Evolutionary conservation across 1,140 invertebrate species (phyloP), one percentile per base, ranked within the genome.

Genomic region (Phenacoccus solenopsis): DNA sequence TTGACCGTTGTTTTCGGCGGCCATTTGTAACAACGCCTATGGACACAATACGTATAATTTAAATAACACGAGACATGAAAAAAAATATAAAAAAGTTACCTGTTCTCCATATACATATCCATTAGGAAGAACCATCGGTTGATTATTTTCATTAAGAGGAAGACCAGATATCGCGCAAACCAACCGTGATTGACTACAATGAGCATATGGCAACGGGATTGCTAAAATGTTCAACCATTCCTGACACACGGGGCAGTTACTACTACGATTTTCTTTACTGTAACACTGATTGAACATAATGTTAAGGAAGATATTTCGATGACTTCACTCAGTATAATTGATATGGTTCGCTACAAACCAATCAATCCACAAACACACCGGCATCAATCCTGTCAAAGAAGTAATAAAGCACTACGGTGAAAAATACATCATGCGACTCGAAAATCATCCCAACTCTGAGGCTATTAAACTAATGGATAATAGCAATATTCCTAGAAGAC

Each of bases 81-180:
- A 28, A 28, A 69, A 69, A 16, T n/a, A 61, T 70, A 27, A 69
- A 69, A 30, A 22, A 68, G 24, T 82, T 79, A 93, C 93, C 84
- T 91, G 86, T 81, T 93, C 91, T n/a, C 96, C 96, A 80, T 98
- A 98, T 67, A 98, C 93, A 80, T 94, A 90, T 70, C 96, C 96
- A 83, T 98, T 98, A 49, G 97, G 96, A 78, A 98, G 84, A 88
- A 97, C 95, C 88, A 98, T 92, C 0, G 97, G 96, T 73, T 90
- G 91, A 81, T 99, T 98, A 79, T 98, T 88, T 80, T 98, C 96
- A 82, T 98, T 97, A 61, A 99, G 82, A n/a, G 93, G 89, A 73
- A 90, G 84, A 5, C 93, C 92, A 68, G 91, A 93, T 72, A 98
- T 90, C 74, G 89, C 86, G 77, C 93, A 97, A 73, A 98, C 91